Conservation (phyloP, 2,888 invertebrate species). For the Helicoverpa assulta region DNA sequence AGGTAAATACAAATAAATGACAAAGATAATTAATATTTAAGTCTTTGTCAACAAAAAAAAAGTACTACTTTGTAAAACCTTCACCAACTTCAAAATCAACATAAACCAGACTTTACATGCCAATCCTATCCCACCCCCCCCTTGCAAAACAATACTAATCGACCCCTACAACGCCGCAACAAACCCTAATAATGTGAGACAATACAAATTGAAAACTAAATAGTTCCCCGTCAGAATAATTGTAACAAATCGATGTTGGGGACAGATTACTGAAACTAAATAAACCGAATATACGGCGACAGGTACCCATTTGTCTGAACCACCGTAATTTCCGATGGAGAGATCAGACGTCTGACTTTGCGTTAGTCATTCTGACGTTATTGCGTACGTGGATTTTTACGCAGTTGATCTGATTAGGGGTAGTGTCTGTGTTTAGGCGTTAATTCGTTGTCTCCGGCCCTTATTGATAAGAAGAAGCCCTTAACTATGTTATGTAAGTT, state of each 20-base stretch:
- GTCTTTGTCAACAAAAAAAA: background rate
- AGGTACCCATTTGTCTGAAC: constrained; percentile 49
- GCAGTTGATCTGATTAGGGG: too few relatives aligned
- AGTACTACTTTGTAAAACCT: too few relatives aligned
- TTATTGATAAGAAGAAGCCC: too few relatives aligned
- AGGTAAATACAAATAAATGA: too few relatives aligned
- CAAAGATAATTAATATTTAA: too few relatives aligned
- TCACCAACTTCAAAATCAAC: background rate
- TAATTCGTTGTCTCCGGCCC: too few relatives aligned
- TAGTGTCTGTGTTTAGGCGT: too few relatives aligned
- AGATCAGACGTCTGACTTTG: constrained; percentile 1
- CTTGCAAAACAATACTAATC: constrained; percentile 33
- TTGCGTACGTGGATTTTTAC: constrained; percentile 19
- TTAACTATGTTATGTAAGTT: too few relatives aligned
- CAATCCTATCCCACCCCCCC: constrained; percentile 12
- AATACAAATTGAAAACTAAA: constrained; percentile 58
- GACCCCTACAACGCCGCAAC: constrained; percentile 1
- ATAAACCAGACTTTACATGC: background rate
- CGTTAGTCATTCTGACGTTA: constrained; percentile 19
- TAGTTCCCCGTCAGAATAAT: constrained; percentile 58
- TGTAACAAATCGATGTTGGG: constrained; percentile 59
- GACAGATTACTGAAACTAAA: constrained; percentile 51
- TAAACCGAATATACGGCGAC: constrained; percentile 52
- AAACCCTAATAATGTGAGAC: constrained; percentile 50
- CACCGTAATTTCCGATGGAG: constrained; percentile 46